phyloP scores from a whole-genome alignment of 1,140 invertebrate species.

The Drosophila quadrilineata region DNA sequence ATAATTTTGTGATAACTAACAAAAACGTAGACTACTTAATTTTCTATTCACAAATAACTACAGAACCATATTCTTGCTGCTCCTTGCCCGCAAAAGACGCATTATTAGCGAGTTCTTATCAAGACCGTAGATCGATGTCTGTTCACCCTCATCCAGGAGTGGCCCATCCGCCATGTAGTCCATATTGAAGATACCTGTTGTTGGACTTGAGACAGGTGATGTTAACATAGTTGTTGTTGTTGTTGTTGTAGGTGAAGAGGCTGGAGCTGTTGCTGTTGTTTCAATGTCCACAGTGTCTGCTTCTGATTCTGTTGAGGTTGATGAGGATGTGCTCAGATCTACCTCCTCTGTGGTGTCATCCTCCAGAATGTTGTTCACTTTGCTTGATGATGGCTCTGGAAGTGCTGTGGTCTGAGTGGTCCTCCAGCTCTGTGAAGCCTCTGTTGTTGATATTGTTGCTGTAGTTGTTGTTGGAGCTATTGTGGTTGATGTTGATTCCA shows the following conservation, averaged over 20 bases:
- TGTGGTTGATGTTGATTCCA: not conserved
- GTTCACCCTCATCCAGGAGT: conserved; percentile 6
- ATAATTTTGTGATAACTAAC: not conserved
- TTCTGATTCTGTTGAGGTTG: no score
- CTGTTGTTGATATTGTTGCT: not conserved
- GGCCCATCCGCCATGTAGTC: conserved; percentile 52
- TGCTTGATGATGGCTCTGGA: not conserved
- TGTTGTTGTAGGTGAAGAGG: no score
- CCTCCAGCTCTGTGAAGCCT: no score
- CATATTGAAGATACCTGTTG: conserved; percentile 1
- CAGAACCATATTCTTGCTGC: conserved; percentile 46
- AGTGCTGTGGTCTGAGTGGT: no score
- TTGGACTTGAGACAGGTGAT: no score
- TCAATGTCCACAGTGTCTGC: no score
- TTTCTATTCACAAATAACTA: conserved; percentile 13
- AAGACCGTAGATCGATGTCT: conserved; percentile 61
- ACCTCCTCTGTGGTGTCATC: no score
- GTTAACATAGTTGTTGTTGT: no score
- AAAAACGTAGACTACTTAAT: not conserved
- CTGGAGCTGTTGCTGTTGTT: no score
- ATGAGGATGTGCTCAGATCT: no score
- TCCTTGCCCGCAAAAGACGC: conserved; percentile 57
- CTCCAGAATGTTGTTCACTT: no score
- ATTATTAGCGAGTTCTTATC: conserved; percentile 65
- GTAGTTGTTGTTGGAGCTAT: not conserved